phyloP scores from a whole-genome alignment of 2,888 invertebrate species.

The Pseudanteris insignis region DNA sequence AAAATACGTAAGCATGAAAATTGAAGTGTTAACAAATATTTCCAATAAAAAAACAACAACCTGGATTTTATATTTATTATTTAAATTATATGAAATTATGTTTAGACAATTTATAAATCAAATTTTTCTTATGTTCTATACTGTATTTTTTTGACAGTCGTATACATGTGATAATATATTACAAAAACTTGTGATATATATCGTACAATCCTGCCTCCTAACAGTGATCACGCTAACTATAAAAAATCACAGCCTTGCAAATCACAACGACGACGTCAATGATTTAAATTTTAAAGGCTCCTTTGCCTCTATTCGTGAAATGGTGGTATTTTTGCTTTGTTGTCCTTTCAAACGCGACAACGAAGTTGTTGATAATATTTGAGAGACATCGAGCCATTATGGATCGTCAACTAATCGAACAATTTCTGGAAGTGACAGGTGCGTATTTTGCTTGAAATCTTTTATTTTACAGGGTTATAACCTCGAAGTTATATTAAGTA shows the following conservation, averaged over 20 bases:
- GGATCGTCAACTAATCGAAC: constrained; percentile 60
- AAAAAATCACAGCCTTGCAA: constrained; percentile 1
- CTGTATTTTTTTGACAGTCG: too few relatives aligned
- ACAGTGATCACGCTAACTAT: not conserved
- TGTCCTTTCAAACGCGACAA: constrained; percentile 11
- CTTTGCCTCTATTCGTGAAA: constrained; percentile 10
- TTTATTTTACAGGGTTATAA: constrained; percentile 7
- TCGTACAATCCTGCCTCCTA: not conserved
- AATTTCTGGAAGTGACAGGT: constrained; percentile 65
- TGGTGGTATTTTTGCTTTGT: constrained; percentile 13
- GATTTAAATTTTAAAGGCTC: constrained; percentile 32
- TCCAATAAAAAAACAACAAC: too few relatives aligned
- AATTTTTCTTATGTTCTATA: too few relatives aligned
- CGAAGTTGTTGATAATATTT: not conserved
- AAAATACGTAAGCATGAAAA: too few relatives aligned
- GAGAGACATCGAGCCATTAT: constrained; percentile 43
- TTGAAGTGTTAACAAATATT: too few relatives aligned
- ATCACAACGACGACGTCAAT: constrained; percentile 18
- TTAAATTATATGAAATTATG: too few relatives aligned
- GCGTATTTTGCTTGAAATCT: constrained; percentile 16
- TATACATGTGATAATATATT: too few relatives aligned
- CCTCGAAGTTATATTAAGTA: constrained; percentile 6
- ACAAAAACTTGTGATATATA: too few relatives aligned
- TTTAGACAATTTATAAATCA: too few relatives aligned
- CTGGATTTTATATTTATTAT: too few relatives aligned